These are phyloP conservation scores for Cryptus armator DNA, from an alignment of 2,888 invertebrate genomes.

Conservation along the genomic window DNA sequence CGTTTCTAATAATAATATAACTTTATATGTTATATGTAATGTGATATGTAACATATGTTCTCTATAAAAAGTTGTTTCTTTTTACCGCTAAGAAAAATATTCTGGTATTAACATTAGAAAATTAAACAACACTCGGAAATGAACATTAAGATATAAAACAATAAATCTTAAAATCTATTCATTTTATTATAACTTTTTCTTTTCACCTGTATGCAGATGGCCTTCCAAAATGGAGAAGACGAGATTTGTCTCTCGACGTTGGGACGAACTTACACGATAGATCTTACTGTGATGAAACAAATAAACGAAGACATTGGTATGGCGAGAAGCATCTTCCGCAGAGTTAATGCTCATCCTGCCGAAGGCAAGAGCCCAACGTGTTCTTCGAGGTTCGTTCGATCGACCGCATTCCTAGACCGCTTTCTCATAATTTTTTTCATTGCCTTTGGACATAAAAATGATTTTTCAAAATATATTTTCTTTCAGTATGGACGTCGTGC, in stretches of 20 bases:
- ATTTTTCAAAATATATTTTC: slow-evolving; percentile 39
- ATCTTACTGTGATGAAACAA: slow-evolving; percentile 99
- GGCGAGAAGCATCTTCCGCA: slow-evolving; percentile 95
- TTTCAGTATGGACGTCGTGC: slow-evolving; percentile 83
- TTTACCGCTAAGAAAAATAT: too few relatives aligned
- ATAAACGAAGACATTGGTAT: slow-evolving; percentile 99
- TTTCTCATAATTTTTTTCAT: slow-evolving; percentile 9
- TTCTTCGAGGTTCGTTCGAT: slow-evolving; percentile 79
- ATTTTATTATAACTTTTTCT: neutral
- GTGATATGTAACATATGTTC: too few relatives aligned
- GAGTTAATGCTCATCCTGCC: slow-evolving; percentile 88
- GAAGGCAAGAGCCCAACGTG: slow-evolving; percentile 83
- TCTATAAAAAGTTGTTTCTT: too few relatives aligned
- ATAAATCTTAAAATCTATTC: neutral
- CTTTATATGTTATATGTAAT: too few relatives aligned
- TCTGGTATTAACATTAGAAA: too few relatives aligned
- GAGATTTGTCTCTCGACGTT: slow-evolving; percentile 97
- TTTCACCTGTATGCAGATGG: slow-evolving; percentile 86
- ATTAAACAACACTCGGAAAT: too few relatives aligned
- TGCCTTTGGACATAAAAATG: neutral
- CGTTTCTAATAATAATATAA: too few relatives aligned
- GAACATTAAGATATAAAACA: too few relatives aligned
- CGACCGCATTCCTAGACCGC: neutral
- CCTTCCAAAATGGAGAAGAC: slow-evolving; percentile 97
- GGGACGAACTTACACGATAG: slow-evolving; percentile 97